These are phyloP conservation scores for Piprites chloris DNA, from an alignment of 2,113 vertebrate genomes.

Conservation along the genomic window DNA sequence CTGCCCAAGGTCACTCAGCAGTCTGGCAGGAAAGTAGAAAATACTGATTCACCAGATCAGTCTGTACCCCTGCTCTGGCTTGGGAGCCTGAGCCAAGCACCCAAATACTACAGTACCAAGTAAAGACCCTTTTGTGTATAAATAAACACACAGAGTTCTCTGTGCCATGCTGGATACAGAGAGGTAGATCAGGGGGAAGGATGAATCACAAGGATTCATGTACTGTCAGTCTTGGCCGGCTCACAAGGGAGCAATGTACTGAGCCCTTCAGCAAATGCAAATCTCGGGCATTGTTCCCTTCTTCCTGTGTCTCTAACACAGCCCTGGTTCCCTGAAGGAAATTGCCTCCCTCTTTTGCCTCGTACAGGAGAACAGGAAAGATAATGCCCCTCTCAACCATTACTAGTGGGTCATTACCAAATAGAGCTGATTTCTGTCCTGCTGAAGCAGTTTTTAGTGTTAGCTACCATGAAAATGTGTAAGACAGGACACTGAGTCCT, in stretches of 20 bases:
- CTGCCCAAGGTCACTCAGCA: background rate
- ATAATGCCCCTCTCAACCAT: background rate
- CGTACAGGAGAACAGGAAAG: background rate
- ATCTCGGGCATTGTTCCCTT: conserved; percentile 9
- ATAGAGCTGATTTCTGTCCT: background rate
- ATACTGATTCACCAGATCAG: background rate
- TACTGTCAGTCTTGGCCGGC: background rate
- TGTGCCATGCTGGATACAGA: background rate
- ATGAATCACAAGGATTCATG: conserved; percentile 46
- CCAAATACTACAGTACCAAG: background rate
- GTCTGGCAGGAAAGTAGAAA: background rate
- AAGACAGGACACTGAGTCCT: background rate
- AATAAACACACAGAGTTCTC: conserved; percentile 24
- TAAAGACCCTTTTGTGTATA: conserved; percentile 23
- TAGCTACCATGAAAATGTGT: background rate
- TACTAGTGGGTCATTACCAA: background rate
- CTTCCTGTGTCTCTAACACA: background rate
- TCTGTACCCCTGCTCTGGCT: background rate
- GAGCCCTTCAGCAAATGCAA: conserved; percentile 46
- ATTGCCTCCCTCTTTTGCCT: background rate
- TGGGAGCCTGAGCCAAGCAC: background rate
- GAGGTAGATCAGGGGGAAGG: conserved; percentile 24
- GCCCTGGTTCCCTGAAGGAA: background rate
- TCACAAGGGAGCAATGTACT: conserved; percentile 32
- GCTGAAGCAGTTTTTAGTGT: background rate